Evolutionary conservation across 2,888 invertebrate genomes (phyloP), one percentile per base, ranked within the genome.

Genomic region (Caenorhabditis doughertyi): DNA sequence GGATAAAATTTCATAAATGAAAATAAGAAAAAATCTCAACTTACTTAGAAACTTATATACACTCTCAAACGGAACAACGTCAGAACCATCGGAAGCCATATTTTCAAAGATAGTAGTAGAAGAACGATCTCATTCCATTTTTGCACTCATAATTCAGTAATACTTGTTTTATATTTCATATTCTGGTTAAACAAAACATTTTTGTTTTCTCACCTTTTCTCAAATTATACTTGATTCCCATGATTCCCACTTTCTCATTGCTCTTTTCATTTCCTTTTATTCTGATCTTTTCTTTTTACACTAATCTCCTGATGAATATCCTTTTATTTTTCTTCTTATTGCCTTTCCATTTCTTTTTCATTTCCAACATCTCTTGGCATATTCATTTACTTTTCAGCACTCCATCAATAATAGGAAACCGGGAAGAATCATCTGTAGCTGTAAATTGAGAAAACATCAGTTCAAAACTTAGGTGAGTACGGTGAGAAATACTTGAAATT

Each of bases 251-350:
- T 64, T 49, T 49, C 64, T 29, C 64, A 49, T 21, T 8, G 29
- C 51, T 65, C 65, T 21, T 65, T 65, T 49, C n/a, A n/a, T n/a
- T n/a, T 16, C 56, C n/a, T 16, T 8, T 53, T 9, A 23, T 39
- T 39, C 51, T 21, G 8, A 3, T 49, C 21, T 29, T 27, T 35
- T 23, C 23, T 58, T 70, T 56, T 44, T 18, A 29, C 47, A 58
- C 47, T 71, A 71, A 71, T 71, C 71, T 49, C 23, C 25, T 32
- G 16, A n/a, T 23, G 16, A 49, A 47, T 53, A 53, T 67, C 51
- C 53, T 51, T 39, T 39, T 27, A 47, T 64, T 32, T 49, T 21
- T 49, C n/a, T 11, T 53, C 32, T 53, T 25, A 35, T 25, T 67
- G 53, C 21, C 13, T 62, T 49, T 58, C 49, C 44, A 9, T 32